Percentiles rank a stretch among this genome's conserved stretches.
Evolutionary conservation across 1,140 invertebrate genomes (phyloP).

Genomic region (Pogonomyrmex californicus): DNA sequence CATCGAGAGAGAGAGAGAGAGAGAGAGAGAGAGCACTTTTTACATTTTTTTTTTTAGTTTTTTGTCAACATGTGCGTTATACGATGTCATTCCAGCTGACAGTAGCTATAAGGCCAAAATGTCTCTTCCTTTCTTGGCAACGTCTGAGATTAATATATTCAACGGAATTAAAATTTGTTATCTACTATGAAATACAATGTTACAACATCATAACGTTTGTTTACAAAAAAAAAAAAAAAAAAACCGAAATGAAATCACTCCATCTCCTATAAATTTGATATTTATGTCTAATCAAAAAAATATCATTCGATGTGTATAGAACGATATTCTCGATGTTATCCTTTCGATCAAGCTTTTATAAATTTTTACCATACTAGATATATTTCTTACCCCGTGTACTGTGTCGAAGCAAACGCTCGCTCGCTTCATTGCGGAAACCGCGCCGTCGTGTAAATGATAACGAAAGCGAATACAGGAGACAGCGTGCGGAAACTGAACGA

Average conservation of each 20-base stretch:
- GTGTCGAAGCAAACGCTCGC: neutral
- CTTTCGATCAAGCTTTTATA: neutral
- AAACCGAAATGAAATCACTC: too few relatives aligned
- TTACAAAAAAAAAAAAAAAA: too few relatives aligned
- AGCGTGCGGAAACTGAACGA: constrained; percentile 47
- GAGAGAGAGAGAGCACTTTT: neutral
- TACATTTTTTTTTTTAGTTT: neutral
- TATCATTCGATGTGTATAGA: neutral
- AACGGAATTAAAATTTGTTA: neutral
- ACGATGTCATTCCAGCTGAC: neutral
- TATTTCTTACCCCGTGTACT: too few relatives aligned
- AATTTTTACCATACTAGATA: neutral
- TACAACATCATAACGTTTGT: neutral
- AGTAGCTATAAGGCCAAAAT: neutral
- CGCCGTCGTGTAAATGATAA: constrained; percentile 54
- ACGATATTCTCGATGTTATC: too few relatives aligned
- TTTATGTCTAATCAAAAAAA: neutral
- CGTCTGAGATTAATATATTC: neutral
- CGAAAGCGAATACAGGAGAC: constrained; percentile 19
- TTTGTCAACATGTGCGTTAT: neutral
- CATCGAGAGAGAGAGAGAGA: constrained; percentile 18
- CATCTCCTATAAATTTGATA: neutral
- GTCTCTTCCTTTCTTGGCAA: neutral
- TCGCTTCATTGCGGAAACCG: constrained; percentile 25
- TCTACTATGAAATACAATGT: neutral